A percentile compares a stretch with the other conserved stretches of the same genome.
Conservation (phyloP, 2,797 vertebrate species). For the Aotus griseimembra region DNA sequence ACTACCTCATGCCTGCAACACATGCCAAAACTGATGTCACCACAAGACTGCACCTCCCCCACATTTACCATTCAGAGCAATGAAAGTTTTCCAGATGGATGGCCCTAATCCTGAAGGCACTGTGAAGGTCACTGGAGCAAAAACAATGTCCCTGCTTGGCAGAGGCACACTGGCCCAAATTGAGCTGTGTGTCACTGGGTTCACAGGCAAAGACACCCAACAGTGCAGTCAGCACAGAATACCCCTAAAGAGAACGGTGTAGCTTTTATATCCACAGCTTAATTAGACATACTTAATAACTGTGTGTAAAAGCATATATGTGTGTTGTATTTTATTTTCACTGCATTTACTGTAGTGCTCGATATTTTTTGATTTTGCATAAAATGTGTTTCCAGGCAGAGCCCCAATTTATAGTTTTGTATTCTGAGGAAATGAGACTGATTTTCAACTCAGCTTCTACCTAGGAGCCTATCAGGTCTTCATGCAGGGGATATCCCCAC, state of each 20-base stretch:
- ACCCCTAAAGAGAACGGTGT: fast-evolving
- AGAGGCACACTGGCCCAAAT: neutral
- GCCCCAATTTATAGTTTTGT: neutral
- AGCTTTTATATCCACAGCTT: neutral
- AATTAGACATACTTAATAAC: neutral
- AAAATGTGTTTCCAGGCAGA: neutral
- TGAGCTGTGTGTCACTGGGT: neutral
- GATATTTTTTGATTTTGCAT: neutral
- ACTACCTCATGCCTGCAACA: neutral
- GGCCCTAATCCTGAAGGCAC: constrained; percentile 51
- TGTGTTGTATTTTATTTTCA: neutral
- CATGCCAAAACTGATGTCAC: constrained; percentile 18
- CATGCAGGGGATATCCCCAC: neutral
- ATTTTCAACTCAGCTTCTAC: neutral
- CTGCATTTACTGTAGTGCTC: neutral
- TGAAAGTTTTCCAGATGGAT: constrained; percentile 39
- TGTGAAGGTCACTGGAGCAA: constrained; percentile 66
- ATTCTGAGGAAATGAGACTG: neutral
- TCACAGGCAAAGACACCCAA: neutral
- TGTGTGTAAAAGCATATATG: neutral
- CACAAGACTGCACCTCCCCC: neutral
- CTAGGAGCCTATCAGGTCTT: neutral
- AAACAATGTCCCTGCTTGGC: constrained; percentile 9
- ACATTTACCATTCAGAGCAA: neutral
- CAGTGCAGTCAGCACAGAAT: neutral